Base-by-base conservation (phyloP, 2,888 invertebrate species). In the Leptinotarsa juncta region DNA sequence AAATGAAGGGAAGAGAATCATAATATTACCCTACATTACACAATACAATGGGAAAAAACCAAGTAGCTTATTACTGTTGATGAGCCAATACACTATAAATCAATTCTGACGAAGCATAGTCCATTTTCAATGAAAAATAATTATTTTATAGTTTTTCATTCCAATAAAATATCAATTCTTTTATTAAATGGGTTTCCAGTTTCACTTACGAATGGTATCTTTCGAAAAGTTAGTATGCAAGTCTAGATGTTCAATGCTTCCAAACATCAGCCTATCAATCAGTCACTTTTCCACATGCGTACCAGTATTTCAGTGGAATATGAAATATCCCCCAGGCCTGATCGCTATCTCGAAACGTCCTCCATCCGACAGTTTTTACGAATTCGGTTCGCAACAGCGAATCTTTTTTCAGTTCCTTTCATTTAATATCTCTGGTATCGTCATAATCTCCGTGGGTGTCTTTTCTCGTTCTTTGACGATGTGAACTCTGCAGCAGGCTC, bases 381-480 rank as follows among this genome's bases (percentile, higher is more conserved):
- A 74, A 67, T 67, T 67, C 53, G 16, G 32, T 72, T 69, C 75
- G 72, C 75, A 72, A 67, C 18, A 55, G 20, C 55, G 67, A 26
- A 20, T 50, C 55, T 68, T 71, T 70, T 74, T 70, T 72, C 50
- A 65, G 65, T 76, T 49, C 70, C 62, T 67, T 77, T 74, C 72
- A 65, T 67, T 74, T 74, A 77, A 77, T 74, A 70, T 74, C 74
- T 70, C 72, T 72, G 49, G 77, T 79, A 80, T 77, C 76, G 60
- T 77, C 77, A 79, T 74, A 79, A 77, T 77, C 78, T 78, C 79
- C 67, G 78, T 79, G 77, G 78, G 77, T 80, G 80, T 77, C 72
- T 79, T 74, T 75, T 78, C 70, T 71, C 70, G 67, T 70, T 57
- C 65, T 72, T 76, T 71, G 78, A 74, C 70, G 72, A 73, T 70